Percentiles rank a stretch among this genome's conserved stretches.
phyloP scores from a whole-genome alignment of 2,797 vertebrate genomes.

The Emydoidea blandingii region DNA sequence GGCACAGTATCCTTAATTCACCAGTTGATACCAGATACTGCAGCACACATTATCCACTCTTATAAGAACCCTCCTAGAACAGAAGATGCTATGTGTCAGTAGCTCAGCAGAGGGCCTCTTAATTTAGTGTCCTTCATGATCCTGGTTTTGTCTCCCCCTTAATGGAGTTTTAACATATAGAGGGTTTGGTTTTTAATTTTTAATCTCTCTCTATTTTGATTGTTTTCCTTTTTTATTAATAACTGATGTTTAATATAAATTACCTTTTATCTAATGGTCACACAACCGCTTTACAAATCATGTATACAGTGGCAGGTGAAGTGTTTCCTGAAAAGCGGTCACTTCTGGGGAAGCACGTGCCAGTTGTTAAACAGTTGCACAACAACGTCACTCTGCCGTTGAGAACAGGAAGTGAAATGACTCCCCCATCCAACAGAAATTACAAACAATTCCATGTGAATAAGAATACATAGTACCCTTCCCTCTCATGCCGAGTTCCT shows the following conservation, averaged over 20 bases:
- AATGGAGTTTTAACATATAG: not conserved
- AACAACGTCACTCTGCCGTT: not conserved
- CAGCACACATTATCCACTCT: not conserved
- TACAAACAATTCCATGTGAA: not conserved
- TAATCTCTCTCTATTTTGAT: not conserved
- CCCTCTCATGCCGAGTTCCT: not conserved
- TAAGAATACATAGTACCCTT: not conserved
- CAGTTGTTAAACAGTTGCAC: not conserved
- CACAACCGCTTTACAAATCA: not conserved
- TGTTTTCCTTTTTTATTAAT: not conserved
- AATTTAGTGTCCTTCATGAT: not conserved
- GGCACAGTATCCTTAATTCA: slow-evolving; percentile 49
- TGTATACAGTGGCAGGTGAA: no score
- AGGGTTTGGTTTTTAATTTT: slow-evolving; percentile 15
- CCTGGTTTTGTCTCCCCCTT: not conserved
- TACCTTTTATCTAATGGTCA: not conserved
- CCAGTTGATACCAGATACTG: not conserved
- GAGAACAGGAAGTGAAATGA: slow-evolving; percentile 4
- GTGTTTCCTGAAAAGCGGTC: not conserved
- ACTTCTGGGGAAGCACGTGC: not conserved
- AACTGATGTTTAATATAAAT: not conserved
- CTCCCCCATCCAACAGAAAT: slow-evolving; percentile 1
- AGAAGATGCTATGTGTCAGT: not conserved
- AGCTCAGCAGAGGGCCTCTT: not conserved
- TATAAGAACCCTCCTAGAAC: not conserved